Conservation (phyloP, 2,888 invertebrate genomes). For the Sisyra nigra region DNA sequence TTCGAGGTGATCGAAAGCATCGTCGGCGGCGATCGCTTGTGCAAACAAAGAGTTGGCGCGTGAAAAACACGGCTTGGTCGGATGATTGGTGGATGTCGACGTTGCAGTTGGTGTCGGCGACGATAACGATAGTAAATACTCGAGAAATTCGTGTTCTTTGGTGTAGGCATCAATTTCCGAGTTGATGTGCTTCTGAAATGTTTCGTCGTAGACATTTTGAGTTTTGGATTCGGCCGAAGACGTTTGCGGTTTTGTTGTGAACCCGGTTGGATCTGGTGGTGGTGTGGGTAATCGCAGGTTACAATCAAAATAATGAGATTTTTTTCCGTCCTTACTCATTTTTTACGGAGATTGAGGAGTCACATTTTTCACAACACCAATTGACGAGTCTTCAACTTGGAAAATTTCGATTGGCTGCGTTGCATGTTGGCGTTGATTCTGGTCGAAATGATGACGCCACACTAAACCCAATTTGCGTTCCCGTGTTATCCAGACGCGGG, state of each 20-base stretch:
- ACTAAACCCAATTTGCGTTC: too few species aligned
- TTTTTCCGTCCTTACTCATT: too few species aligned
- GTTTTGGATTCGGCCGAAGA: conserved; percentile 1
- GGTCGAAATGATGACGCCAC: too few species aligned
- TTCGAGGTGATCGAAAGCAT: conserved; percentile 63
- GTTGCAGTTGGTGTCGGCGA: conserved; percentile 13
- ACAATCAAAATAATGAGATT: background rate
- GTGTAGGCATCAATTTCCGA: conserved; percentile 13
- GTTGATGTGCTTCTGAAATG: conserved; percentile 7
- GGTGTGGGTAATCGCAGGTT: conserved; percentile 26
- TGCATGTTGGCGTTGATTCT: too few species aligned
- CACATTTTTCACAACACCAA: too few species aligned
- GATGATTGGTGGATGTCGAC: conserved; percentile 3
- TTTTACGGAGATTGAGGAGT: too few species aligned
- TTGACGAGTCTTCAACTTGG: too few species aligned
- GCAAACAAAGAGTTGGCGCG: conserved; percentile 37
- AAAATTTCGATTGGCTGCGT: too few species aligned
- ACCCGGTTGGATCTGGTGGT: conserved; percentile 26
- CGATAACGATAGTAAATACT: conserved; percentile 28
- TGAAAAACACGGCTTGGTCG: conserved; percentile 26
- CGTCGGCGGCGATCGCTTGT: conserved; percentile 39
- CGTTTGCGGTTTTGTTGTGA: background rate
- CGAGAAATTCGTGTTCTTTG: conserved; percentile 28
- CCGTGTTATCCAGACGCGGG: background rate
- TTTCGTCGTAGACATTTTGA: background rate